These are phyloP conservation scores for Bombylius discolor DNA, from an alignment of 2,888 invertebrate genomes.

Conservation along the genomic window DNA sequence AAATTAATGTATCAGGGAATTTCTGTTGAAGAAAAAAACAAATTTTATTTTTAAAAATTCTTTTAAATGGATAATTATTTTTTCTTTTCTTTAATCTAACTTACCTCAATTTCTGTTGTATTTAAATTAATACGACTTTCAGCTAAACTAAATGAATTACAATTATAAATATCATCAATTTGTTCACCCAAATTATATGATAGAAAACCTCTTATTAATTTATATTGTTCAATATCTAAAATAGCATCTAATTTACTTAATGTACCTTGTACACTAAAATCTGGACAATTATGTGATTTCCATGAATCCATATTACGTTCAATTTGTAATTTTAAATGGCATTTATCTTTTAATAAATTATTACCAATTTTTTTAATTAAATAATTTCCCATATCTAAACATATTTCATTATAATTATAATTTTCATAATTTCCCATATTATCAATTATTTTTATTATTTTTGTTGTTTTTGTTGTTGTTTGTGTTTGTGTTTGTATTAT, in stretches of 20 bases:
- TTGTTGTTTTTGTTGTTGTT: background rate
- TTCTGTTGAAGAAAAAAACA: slow-evolving; percentile 12
- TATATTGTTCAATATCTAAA: slow-evolving; percentile 74
- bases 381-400: slow-evolving; percentile 29
- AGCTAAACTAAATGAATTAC: slow-evolving; percentile 22
- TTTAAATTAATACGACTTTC: slow-evolving; percentile 29
- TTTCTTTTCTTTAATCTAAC: background rate
- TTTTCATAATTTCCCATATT: slow-evolving; percentile 8
- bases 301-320: slow-evolving; percentile 66
- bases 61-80: background rate
- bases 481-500: background rate
- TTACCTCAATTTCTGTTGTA: slow-evolving; percentile 19
- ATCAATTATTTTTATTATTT: background rate
- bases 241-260: slow-evolving; percentile 73
- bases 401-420: slow-evolving; percentile 8
- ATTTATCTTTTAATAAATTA: slow-evolving; percentile 68
- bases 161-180: slow-evolving; percentile 48
- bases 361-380: slow-evolving; percentile 39
- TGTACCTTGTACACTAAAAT: slow-evolving; percentile 72
- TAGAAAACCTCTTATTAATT: slow-evolving; percentile 73
- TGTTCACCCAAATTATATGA: slow-evolving; percentile 82
- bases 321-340: slow-evolving; percentile 63
- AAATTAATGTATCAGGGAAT: slow-evolving; percentile 40
- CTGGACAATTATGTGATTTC: slow-evolving; percentile 48
- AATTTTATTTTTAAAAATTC: slow-evolving; percentile 1